Conservation (phyloP, 1,140 invertebrate genomes). For the Atta texana region DNA sequence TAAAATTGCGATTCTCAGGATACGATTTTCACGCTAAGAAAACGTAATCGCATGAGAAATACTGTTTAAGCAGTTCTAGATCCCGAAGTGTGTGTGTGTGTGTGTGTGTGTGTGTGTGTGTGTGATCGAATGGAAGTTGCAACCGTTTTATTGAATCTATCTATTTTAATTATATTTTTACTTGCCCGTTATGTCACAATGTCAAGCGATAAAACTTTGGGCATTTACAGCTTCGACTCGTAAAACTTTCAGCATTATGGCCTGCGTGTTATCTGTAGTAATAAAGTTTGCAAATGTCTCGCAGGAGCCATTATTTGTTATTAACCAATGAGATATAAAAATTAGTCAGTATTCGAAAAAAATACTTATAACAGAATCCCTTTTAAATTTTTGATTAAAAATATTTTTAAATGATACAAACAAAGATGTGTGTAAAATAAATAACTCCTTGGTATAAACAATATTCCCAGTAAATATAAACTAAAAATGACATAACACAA, state of each 20-base stretch:
- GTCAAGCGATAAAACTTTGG: slow-evolving; percentile 28
- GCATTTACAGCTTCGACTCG: neutral
- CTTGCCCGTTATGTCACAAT: neutral
- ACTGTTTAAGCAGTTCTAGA: neutral
- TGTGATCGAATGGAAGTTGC: neutral
- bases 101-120: too few relatives aligned
- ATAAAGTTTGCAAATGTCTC: slow-evolving; percentile 31
- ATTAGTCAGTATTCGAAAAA: neutral
- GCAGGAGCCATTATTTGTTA: neutral
- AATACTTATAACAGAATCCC: neutral
- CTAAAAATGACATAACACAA: too few relatives aligned
- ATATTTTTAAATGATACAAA: slow-evolving; percentile 16
- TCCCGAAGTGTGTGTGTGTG: neutral
- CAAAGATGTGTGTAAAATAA: neutral
- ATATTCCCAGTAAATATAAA: neutral
- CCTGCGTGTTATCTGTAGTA: slow-evolving; percentile 3
- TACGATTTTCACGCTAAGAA: neutral
- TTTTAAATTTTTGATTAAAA: neutral
- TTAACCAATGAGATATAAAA: neutral
- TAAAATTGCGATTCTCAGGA: neutral
- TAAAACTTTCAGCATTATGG: slow-evolving; percentile 4
- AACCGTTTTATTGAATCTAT: neutral
- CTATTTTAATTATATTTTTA: slow-evolving; percentile 6
- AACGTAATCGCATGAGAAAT: neutral
- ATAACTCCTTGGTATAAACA: slow-evolving; percentile 3